Conservation (phyloP, 2,888 invertebrate genomes). For the Drosophila recens region DNA sequence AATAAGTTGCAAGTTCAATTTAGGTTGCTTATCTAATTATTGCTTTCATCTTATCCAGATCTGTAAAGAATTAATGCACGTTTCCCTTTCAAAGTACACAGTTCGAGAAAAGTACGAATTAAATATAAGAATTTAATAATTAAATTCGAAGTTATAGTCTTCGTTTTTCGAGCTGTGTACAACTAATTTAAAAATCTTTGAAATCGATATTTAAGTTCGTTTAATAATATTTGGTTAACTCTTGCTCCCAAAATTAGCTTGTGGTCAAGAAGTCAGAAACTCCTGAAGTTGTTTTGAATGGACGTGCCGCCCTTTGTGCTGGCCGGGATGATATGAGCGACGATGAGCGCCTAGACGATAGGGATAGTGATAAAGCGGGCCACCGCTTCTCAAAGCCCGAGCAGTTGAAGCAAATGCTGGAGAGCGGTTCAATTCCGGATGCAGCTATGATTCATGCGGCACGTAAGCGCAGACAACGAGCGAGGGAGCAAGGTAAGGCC, state of each 20-base stretch:
- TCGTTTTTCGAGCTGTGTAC: constrained; percentile 15
- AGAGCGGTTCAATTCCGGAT: constrained; percentile 97
- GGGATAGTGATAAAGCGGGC: constrained; percentile 82
- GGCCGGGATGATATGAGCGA: constrained; percentile 89
- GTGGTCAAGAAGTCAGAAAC: constrained; percentile 87
- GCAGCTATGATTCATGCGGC: constrained; percentile 99
- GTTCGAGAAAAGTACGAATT: constrained; percentile 6
- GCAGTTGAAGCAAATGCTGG: constrained; percentile 92
- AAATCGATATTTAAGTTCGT: background rate
- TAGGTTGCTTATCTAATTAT: constrained; percentile 1
- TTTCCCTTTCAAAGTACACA: constrained; percentile 3
- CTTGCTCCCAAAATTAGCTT: constrained; percentile 83
- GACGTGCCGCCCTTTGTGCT: constrained; percentile 93
- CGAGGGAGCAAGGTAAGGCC: constrained; percentile 90
- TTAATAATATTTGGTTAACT: constrained; percentile 37
- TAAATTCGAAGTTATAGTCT: background rate
- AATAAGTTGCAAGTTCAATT: constrained; percentile 21
- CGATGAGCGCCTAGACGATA: constrained; percentile 87
- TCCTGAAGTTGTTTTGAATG: constrained; percentile 90
- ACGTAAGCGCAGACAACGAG: constrained; percentile 96
- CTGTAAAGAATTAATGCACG: constrained; percentile 27
- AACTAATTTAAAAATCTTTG: background rate
- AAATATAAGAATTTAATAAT: background rate
- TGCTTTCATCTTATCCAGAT: constrained; percentile 8
- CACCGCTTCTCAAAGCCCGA: constrained; percentile 89